Conservation (phyloP, 92 coral and sea anemone genomes). For the Virgularia gustaviana region DNA sequence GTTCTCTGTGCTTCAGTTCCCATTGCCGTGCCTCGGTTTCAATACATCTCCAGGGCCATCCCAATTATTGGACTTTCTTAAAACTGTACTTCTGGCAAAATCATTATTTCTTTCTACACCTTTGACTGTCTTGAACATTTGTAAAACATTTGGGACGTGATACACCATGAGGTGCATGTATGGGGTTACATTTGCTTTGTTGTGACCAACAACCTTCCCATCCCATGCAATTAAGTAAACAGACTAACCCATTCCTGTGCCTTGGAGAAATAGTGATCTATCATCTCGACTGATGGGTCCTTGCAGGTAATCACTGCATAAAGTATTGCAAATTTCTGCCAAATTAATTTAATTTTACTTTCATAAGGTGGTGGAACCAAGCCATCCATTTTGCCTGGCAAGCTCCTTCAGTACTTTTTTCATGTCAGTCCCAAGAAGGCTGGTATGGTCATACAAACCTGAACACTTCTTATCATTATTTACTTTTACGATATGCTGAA, state of each 20-base stretch:
- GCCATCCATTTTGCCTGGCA: too few relatives aligned
- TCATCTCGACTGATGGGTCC: not conserved
- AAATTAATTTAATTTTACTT: not conserved
- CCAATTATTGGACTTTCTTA: slow-evolving; percentile 16
- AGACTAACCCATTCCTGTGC: not conserved
- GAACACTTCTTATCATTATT: slow-evolving; percentile 6
- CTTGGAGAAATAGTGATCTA: not conserved
- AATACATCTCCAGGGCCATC: not conserved
- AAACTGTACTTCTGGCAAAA: slow-evolving; percentile 8
- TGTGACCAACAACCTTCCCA: slow-evolving; percentile 9
- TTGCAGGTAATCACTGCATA: not conserved
- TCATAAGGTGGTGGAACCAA: too few relatives aligned
- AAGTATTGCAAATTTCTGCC: not conserved
- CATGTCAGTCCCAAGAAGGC: not conserved
- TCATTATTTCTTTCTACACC: not conserved
- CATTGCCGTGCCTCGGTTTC: too few relatives aligned
- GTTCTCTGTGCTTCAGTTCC: too few relatives aligned
- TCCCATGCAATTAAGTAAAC: not conserved
- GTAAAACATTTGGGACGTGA: not conserved
- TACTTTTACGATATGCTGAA: not conserved
- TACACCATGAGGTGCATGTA: too few relatives aligned
- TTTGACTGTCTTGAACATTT: not conserved
- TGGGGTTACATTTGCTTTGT: slow-evolving; percentile 40
- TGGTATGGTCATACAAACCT: slow-evolving; percentile 13
- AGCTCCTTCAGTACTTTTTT: too few relatives aligned